Conservation (phyloP, 2,113 vertebrate species). For the Oncorhynchus gorbuscha region DNA sequence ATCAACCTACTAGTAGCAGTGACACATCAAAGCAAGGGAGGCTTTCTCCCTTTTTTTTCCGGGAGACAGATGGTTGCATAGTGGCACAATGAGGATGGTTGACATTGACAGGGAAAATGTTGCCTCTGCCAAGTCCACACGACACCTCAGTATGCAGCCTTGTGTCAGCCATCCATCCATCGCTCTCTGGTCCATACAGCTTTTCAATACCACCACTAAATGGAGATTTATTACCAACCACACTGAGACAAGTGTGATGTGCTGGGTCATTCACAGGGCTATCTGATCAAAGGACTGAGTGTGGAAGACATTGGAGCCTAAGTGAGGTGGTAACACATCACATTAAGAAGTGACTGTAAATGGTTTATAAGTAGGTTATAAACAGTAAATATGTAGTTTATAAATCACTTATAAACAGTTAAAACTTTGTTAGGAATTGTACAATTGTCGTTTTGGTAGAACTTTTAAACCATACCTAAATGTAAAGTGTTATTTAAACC, state of each 20-base stretch:
- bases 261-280: not conserved
- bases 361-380: too few species aligned
- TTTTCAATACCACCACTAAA: constrained; percentile 4
- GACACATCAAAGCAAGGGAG: constrained; percentile 20
- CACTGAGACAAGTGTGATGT: not conserved
- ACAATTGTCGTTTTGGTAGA: too few species aligned
- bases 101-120: constrained; percentile 43
- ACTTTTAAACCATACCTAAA: too few species aligned
- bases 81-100: constrained; percentile 33
- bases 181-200: not conserved
- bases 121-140: constrained; percentile 18
- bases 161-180: constrained; percentile 4
- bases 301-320: not conserved
- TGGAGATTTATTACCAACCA: not conserved
- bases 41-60: not conserved
- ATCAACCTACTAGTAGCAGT: too few species aligned
- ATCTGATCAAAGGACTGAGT: not conserved
- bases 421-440: too few species aligned
- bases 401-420: too few species aligned
- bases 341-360: too few species aligned
- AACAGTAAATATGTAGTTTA: too few species aligned
- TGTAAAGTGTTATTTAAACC: too few species aligned
- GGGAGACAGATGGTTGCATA: constrained; percentile 13
- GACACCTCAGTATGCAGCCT: constrained; percentile 21
- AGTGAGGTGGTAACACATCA: too few species aligned